Percentiles rank a stretch among this genome's conserved stretches.
Conservation (phyloP, 2,113 vertebrate species). For the Mesoclemmys tuberculata region DNA sequence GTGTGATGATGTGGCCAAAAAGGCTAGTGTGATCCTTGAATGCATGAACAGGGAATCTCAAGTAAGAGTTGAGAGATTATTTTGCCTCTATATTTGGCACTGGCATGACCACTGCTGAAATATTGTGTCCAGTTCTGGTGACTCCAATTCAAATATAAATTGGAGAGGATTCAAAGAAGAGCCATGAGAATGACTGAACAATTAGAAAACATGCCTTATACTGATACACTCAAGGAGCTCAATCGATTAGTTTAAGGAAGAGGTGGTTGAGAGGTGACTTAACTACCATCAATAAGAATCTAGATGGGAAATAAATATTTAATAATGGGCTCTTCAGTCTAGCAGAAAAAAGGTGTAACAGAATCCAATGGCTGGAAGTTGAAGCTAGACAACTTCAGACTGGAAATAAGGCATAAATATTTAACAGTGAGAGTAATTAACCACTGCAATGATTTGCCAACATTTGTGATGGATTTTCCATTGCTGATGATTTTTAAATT, state of each 20-base stretch:
- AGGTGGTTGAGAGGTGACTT: background rate
- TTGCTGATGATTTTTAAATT: too few species aligned
- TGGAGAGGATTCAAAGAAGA: background rate
- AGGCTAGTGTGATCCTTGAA: background rate
- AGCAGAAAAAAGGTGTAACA: background rate
- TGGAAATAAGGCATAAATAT: background rate
- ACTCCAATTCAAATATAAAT: background rate
- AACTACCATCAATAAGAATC: background rate
- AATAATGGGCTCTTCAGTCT: background rate
- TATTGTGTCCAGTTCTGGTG: too few species aligned
- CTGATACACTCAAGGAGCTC: background rate
- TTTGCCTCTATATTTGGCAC: background rate
- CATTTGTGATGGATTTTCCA: too few species aligned
- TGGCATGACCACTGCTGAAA: background rate
- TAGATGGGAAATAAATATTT: background rate
- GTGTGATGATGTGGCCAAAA: too few species aligned
- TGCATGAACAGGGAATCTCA: background rate
- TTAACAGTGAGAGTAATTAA: too few species aligned
- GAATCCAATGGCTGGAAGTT: background rate
- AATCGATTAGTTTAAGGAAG: background rate
- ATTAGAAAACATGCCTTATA: background rate
- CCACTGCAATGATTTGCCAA: too few species aligned
- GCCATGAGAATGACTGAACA: background rate
- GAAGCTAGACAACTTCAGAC: background rate
- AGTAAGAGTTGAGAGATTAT: background rate